Percentiles rank a stretch among this genome's conserved stretches.
Evolutionary conservation across 2,113 vertebrate genomes (phyloP).

Genomic region (Apteryx mantelli): DNA sequence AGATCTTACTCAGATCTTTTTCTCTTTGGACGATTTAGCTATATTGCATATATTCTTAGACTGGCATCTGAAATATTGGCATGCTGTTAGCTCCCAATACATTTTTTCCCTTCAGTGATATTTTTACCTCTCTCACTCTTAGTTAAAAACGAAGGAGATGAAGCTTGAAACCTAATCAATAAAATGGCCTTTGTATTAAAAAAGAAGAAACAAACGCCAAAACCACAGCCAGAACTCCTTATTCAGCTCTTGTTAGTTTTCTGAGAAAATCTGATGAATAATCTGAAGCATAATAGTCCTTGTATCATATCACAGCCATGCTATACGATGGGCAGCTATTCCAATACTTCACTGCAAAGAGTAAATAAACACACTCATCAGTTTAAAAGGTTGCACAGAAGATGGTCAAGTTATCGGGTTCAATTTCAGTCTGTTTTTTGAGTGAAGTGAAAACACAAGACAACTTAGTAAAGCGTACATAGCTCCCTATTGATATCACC

Average conservation of each 20-base stretch:
- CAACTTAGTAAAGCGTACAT: neutral
- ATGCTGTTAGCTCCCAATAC: neutral
- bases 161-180: constrained; percentile 67
- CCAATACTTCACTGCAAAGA: constrained; percentile 12
- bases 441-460: neutral
- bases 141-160: constrained; percentile 67
- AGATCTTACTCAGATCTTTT: neutral
- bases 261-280: constrained; percentile 41
- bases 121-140: constrained; percentile 6
- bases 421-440: neutral
- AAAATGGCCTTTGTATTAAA: constrained; percentile 53
- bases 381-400: neutral
- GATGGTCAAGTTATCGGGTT: neutral
- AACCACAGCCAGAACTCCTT: constrained; percentile 60
- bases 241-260: constrained; percentile 59
- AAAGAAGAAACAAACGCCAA: neutral
- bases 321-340: constrained; percentile 8
- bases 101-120: neutral
- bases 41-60: neutral
- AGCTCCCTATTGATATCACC: neutral
- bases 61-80: neutral
- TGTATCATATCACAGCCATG: neutral
- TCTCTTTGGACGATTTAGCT: neutral
- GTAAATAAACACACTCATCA: neutral
- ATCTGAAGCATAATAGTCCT: constrained; percentile 23